Percentiles rank a stretch among this genome's conserved stretches.
These are phyloP conservation scores for Leucoma salicis DNA, from an alignment of 2,888 invertebrate genomes.

Conservation along the genomic window DNA sequence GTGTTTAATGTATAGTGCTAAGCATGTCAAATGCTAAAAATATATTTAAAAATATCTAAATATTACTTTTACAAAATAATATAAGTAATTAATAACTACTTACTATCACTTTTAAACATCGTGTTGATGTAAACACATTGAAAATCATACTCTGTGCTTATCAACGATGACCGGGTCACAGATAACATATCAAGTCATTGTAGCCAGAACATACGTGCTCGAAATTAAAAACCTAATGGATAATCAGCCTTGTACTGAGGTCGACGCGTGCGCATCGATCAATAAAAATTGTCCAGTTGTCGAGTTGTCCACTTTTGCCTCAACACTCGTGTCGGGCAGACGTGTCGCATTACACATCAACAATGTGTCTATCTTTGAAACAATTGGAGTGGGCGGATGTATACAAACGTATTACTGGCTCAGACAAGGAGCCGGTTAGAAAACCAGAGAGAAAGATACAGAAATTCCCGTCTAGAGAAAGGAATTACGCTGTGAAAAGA, in stretches of 20 bases:
- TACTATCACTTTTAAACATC: slow-evolving; percentile 9
- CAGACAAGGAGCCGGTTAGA: slow-evolving; percentile 45
- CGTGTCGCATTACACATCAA: slow-evolving; percentile 21
- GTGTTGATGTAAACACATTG: slow-evolving; percentile 2
- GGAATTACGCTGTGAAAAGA: slow-evolving; percentile 85
- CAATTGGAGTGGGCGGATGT: slow-evolving; percentile 69
- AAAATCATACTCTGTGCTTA: slow-evolving; percentile 21
- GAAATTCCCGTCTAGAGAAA: slow-evolving; percentile 86
- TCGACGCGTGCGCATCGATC: slow-evolving; percentile 32
- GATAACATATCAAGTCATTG: slow-evolving; percentile 55
- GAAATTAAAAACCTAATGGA: slow-evolving; percentile 32
- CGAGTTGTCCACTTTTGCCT: slow-evolving; percentile 23
- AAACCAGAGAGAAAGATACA: slow-evolving; percentile 72
- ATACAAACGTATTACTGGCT: slow-evolving; percentile 55
- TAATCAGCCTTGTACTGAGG: slow-evolving; percentile 35
- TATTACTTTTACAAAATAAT: too few relatives aligned
- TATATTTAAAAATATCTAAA: too few relatives aligned
- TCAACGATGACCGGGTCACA: slow-evolving; percentile 42
- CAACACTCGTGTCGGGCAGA: slow-evolving; percentile 15
- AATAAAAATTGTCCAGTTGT: slow-evolving; percentile 7
- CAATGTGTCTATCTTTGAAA: slow-evolving; percentile 71
- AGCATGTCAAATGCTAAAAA: too few relatives aligned
- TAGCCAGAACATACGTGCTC: slow-evolving; percentile 40
- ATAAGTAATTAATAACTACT: neutral
- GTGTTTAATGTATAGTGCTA: too few relatives aligned